These are phyloP conservation scores for Rhinichthys osculus DNA, from an alignment of 2,797 vertebrate genomes.

Conservation along the genomic window DNA sequence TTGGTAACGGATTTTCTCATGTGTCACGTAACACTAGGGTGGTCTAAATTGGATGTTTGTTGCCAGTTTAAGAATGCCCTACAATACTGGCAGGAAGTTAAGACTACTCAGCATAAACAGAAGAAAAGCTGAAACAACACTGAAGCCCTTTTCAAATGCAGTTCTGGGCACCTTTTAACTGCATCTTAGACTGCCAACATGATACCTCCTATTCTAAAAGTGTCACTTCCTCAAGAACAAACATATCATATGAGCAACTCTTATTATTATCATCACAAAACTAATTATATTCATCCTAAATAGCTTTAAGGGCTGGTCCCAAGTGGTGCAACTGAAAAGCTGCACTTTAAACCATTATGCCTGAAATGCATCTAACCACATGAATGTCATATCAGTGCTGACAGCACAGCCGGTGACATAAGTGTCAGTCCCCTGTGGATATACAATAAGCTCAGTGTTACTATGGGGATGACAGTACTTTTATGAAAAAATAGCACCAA, in stretches of 20 bases:
- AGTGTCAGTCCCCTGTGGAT: slow-evolving; percentile 24
- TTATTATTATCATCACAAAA: slow-evolving; percentile 54
- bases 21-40: background rate
- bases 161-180: slow-evolving; percentile 39
- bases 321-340: slow-evolving; percentile 20
- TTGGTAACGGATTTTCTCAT: background rate
- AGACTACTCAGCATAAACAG: slow-evolving; percentile 46
- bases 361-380: slow-evolving; percentile 28
- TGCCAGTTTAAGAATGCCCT: slow-evolving; percentile 39
- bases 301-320: background rate
- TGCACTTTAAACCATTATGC: slow-evolving; percentile 28
- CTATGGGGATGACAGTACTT: slow-evolving; percentile 12
- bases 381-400: slow-evolving; percentile 12
- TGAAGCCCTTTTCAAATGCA: slow-evolving; percentile 36
- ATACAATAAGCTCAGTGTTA: slow-evolving; percentile 16
- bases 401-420: slow-evolving; percentile 34
- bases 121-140: slow-evolving; percentile 58
- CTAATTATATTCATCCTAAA: slow-evolving; percentile 2
- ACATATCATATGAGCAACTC: slow-evolving; percentile 38
- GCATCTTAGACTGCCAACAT: slow-evolving; percentile 13
- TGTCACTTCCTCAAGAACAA: slow-evolving; percentile 41
- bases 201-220: slow-evolving; percentile 51
- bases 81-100: slow-evolving; percentile 55
- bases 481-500: background rate
- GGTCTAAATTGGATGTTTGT: slow-evolving; percentile 31